Conservation (phyloP, 2,888 invertebrate species). For the Nephrotoma flavescens region DNA sequence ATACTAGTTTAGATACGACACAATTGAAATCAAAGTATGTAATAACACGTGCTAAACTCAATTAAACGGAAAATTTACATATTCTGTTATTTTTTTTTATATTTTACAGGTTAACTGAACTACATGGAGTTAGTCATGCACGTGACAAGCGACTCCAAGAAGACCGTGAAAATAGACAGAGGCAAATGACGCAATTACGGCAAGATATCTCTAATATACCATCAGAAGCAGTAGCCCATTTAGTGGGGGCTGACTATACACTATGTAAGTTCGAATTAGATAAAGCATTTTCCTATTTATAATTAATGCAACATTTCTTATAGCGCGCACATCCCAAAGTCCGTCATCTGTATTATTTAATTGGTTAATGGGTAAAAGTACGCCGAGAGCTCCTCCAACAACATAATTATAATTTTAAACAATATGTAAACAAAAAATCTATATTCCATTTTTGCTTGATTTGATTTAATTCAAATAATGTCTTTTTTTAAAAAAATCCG, state of each 20-base stretch:
- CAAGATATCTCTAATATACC: slow-evolving; percentile 58
- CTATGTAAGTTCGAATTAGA: slow-evolving; percentile 43
- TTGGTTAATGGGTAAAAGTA: slow-evolving; percentile 65
- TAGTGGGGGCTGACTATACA: slow-evolving; percentile 60
- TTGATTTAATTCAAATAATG: neutral
- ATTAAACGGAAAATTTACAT: neutral
- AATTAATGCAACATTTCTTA: slow-evolving; percentile 19
- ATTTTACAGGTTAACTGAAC: slow-evolving; percentile 40
- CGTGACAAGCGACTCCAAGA: slow-evolving; percentile 61
- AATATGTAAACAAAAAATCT: neutral
- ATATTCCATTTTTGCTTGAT: neutral
- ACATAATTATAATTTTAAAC: neutral
- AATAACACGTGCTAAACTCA: neutral
- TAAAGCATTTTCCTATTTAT: neutral
- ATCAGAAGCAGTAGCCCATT: slow-evolving; percentile 54
- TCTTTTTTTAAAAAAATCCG: neutral
- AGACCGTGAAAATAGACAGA: slow-evolving; percentile 59
- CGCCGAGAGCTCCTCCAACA: neutral
- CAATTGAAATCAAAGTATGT: neutral
- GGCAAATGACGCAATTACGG: slow-evolving; percentile 60
- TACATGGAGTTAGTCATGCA: slow-evolving; percentile 57
- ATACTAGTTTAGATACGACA: neutral
- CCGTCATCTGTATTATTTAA: slow-evolving; percentile 64
- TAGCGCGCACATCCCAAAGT: slow-evolving; percentile 66
- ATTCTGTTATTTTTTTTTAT: neutral